A percentile compares a stretch with the other conserved stretches of the same genome.
phyloP scores from a whole-genome alignment of 2,113 vertebrate species.

The Callipepla californica region DNA sequence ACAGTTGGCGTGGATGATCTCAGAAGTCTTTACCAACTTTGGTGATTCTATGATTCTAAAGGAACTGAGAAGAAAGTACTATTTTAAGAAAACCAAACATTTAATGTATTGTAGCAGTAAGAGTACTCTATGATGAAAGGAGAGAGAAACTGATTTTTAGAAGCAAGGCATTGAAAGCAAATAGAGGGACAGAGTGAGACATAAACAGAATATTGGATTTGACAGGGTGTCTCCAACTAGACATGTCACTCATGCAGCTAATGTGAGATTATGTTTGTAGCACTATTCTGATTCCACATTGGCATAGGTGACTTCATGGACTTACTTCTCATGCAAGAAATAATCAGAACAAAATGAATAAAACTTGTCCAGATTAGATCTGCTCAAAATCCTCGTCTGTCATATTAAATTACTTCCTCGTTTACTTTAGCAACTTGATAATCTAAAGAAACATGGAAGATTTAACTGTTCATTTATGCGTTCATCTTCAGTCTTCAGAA shows the following conservation, averaged over 20 bases:
- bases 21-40: too few species aligned
- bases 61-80: rapidly evolving
- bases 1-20: too few species aligned
- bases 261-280: not conserved
- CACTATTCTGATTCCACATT: not conserved
- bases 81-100: not conserved
- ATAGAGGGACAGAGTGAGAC: not conserved
- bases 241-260: not conserved
- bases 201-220: not conserved
- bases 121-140: not conserved
- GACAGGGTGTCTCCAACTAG: not conserved
- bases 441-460: not conserved
- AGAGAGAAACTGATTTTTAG: not conserved
- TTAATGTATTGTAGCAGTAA: not conserved
- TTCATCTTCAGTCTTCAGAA: constrained; percentile 18
- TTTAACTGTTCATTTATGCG: not conserved
- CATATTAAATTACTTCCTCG: not conserved
- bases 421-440: not conserved
- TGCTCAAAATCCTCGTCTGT: not conserved
- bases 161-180: not conserved
- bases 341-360: not conserved
- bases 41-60: not conserved
- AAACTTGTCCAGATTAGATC: not conserved
- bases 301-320: not conserved
- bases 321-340: not conserved